These are phyloP conservation scores for Cynopterus brachyotis DNA, from an alignment of 2,113 vertebrate species.

Conservation along the genomic window DNA sequence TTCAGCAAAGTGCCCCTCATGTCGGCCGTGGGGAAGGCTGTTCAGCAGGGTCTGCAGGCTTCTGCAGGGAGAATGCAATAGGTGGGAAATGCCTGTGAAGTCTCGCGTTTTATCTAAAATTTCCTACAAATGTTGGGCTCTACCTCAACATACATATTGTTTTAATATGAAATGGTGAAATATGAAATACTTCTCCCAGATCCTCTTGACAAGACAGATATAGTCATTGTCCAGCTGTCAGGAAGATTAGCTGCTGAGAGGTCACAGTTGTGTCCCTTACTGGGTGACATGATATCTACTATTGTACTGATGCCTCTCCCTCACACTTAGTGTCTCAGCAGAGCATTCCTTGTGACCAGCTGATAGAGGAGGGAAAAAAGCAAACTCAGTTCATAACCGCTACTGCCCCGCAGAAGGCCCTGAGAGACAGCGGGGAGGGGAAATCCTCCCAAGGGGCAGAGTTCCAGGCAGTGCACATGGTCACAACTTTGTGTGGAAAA, in stretches of 20 bases:
- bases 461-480: neutral
- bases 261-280: neutral
- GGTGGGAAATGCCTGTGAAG: neutral
- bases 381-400: neutral
- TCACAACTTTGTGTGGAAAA: neutral
- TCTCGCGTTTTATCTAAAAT: neutral
- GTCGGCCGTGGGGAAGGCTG: rapidly evolving
- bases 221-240: neutral
- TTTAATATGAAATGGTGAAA: neutral
- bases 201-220: neutral
- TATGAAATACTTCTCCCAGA: neutral
- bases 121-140: neutral
- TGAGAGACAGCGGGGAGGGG: neutral
- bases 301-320: neutral
- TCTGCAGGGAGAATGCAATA: neutral
- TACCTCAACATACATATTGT: neutral
- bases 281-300: neutral
- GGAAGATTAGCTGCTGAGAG: neutral
- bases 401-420: neutral
- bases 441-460: neutral
- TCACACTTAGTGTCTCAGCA: neutral
- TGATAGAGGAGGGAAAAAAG: neutral
- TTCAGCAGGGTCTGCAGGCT: neutral
- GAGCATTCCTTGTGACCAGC: neutral
- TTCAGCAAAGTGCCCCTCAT: rapidly evolving